A percentile compares a stretch with the other conserved stretches of the same genome.
Evolutionary conservation across 2,888 invertebrate genomes (phyloP).

Genomic region (Nebria salina): DNA sequence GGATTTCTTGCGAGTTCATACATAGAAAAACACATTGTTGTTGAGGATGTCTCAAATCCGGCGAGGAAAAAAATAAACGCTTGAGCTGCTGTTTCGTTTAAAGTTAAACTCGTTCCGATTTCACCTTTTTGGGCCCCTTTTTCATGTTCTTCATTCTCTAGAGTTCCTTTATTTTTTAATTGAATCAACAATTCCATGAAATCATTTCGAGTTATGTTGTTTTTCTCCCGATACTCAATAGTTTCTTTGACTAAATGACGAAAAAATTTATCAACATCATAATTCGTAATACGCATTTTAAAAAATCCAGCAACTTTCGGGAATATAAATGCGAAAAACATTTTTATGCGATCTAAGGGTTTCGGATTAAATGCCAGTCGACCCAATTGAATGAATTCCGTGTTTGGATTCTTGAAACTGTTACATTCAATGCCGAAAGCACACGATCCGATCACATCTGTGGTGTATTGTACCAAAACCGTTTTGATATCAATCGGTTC

Average conservation of each 20-base stretch:
- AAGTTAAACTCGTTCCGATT: conserved; percentile 44
- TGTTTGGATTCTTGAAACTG: conserved; percentile 38
- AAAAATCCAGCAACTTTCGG: conserved; percentile 34
- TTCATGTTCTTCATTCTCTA: conserved; percentile 47
- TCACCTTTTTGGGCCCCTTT: conserved; percentile 16
- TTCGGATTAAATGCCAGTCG: conserved; percentile 18
- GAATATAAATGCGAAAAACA: conserved; percentile 21
- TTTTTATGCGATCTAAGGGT: conserved; percentile 27
- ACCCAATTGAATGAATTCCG: conserved; percentile 26
- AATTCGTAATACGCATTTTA: conserved; percentile 29
- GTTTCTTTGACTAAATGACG: conserved; percentile 58
- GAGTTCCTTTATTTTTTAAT: conserved; percentile 56
- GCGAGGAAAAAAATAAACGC: conserved; percentile 63
- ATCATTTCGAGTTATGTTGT: conserved; percentile 61
- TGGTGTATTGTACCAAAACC: conserved; percentile 25
- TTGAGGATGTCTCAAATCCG: conserved; percentile 64
- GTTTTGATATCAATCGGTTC: conserved; percentile 39
- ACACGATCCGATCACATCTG: conserved; percentile 40
- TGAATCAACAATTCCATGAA: conserved; percentile 64
- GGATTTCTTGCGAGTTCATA: conserved; percentile 60
- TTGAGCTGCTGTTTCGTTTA: conserved; percentile 57
- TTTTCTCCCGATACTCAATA: conserved; percentile 58
- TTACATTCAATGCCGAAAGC: conserved; percentile 44
- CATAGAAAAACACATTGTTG: conserved; percentile 58
- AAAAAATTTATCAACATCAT: conserved; percentile 33